Conservation (phyloP, 2,888 invertebrate genomes). For the Cyclophora punctaria region DNA sequence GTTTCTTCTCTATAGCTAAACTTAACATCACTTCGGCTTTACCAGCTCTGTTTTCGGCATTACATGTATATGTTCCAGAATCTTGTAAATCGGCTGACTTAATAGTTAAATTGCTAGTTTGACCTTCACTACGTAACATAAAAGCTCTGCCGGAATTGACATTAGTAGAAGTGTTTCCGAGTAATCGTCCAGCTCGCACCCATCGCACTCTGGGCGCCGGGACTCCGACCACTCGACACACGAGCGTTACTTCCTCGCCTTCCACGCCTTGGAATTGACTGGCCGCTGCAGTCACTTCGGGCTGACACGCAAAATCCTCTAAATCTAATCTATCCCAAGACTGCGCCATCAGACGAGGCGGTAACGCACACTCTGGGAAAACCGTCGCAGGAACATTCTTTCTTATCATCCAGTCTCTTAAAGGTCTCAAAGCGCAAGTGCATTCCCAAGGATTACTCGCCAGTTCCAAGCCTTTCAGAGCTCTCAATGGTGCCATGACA, state of each 20-base stretch:
- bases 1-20: slow-evolving; percentile 80
- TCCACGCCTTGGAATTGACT: slow-evolving; percentile 79
- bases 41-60: slow-evolving; percentile 88
- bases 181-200: slow-evolving; percentile 80
- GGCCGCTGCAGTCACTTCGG: slow-evolving; percentile 78
- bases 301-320: slow-evolving; percentile 87
- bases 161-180: slow-evolving; percentile 74
- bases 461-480: slow-evolving; percentile 83
- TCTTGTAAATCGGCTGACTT: slow-evolving; percentile 83
- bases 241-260: slow-evolving; percentile 83
- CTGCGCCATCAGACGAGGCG: slow-evolving; percentile 77
- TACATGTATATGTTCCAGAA: slow-evolving; percentile 84
- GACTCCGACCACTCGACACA: slow-evolving; percentile 81
- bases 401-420: slow-evolving; percentile 86
- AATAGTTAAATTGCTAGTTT: slow-evolving; percentile 83
- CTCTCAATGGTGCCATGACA: slow-evolving; percentile 79
- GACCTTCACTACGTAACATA: slow-evolving; percentile 78
- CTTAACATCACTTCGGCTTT: slow-evolving; percentile 83
- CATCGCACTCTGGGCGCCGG: slow-evolving; percentile 84
- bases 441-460: slow-evolving; percentile 90
- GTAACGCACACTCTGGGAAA: slow-evolving; percentile 80
- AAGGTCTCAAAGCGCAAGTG: slow-evolving; percentile 82
- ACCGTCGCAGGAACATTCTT: slow-evolving; percentile 83
- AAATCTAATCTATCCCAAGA: slow-evolving; percentile 85
- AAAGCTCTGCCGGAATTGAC: slow-evolving; percentile 76